Evolutionary conservation across 35 echinoderm and acorn worm genomes (phyloP), one percentile per base, ranked within the genome.

Genomic region (Holothuria glaberrima): DNA sequence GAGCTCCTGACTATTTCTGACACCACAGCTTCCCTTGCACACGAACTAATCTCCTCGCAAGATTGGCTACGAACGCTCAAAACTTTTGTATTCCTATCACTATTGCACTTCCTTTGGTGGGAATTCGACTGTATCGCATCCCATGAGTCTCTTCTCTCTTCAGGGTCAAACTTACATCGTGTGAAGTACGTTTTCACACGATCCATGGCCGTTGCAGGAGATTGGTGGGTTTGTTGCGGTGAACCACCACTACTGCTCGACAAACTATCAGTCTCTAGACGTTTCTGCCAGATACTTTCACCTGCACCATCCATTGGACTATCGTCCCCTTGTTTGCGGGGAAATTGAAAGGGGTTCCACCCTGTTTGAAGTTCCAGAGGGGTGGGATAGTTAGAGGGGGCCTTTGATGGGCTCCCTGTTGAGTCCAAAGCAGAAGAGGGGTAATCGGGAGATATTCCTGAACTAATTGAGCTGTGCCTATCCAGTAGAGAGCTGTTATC

Each of bases 31-130:
- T 97, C 95, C 30, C 95, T 59, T 16, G 95, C 93, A 69, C 95
- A 97, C 0, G 95, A 97, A 30, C 38, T 52, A 22, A 97, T 97
- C 59, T 97, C 95, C 48, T 97, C 95, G 64, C 95, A 97, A 22
- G 95, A 97, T 25, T 92, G 91, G 71, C 94, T 96, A 44, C 94
- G 90, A 41, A 92, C 70, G 48, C 91, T 92, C 48, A 86, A 63
- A 7, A 92, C 83, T 70, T 81, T 92, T 30, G 91, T 50, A 45
- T 77, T 74, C 35, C 79, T 88, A 48, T 81, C 82, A 67, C 86
- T 92, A 92, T 92, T 92, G 91, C 91, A 92, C 91, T 92, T 87
- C 45, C 77, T 86, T 68, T 90, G 81, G 30, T 74, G n/a, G 12
- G 67, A 48, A 54, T 54, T 54, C 28, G 52, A 84, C 21, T 58